Base-by-base conservation (phyloP, 2,113 vertebrate species). In the Mungos mungo region DNA sequence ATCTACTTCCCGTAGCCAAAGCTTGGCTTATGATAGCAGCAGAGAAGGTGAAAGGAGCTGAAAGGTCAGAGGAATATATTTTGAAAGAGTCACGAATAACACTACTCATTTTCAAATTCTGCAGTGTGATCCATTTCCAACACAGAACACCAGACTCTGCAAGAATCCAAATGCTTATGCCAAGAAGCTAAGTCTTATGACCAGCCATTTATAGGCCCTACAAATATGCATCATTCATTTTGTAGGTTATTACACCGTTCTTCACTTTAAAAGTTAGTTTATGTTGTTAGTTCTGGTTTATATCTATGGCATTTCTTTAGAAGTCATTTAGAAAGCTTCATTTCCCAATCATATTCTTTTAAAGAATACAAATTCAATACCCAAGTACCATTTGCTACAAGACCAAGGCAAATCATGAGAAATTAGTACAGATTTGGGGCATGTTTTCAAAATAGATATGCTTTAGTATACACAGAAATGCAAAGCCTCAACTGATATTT, bases 121-220 rank as follows among this genome's bases (percentile, higher is more conserved):
- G 83, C 52, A 29, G 57, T 0, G 81, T 14, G 47, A 69, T 76
- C 74, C 15, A 76, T 41, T 74, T 93, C 93, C 85, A 82, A 76
- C 82, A 12, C 3, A 76, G 29, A 95, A 89, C 52, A 65, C 57
- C 66, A 18, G 7, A 57, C 88, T 82, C 92, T 69, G 63, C 47
- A 90, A 41, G 95, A 92, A 96, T 69, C 69, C 87, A 21, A 79
- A 47, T 9, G 2, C 86, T 88, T 18, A 0, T 5, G 96, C 93
- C 97, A 96, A 92, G 68, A 90, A 66, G 54, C 23, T 35, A 57
- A 57, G 90, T 76, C 97, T 96, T 13, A 84, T 0, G 95, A 97
- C 41, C 27, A 21, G 90, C 33, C 82, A 86, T 96, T 90, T 27
- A 68, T 82, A 92, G 96, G 85, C 16, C 2, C 95, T 63, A 21